These are phyloP conservation scores for Bucorvus abyssinicus DNA, from an alignment of 2,797 vertebrate species.

Conservation along the genomic window DNA sequence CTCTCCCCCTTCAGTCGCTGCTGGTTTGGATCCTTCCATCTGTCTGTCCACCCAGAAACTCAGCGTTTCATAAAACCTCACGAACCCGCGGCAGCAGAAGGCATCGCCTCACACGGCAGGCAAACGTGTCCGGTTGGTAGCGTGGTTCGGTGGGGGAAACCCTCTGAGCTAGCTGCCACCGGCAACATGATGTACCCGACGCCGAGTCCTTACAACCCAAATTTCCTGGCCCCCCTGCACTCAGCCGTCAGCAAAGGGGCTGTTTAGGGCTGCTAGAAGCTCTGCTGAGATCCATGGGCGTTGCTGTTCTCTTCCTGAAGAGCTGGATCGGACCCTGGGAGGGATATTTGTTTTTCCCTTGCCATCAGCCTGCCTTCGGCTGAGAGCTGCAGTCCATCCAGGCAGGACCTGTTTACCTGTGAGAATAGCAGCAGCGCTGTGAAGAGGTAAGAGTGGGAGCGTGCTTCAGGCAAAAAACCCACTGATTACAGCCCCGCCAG, in stretches of 20 bases:
- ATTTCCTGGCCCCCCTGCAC: background rate
- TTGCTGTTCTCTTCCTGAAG: background rate
- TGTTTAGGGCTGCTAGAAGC: background rate
- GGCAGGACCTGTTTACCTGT: conserved; percentile 28
- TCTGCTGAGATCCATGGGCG: background rate
- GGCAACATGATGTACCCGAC: rapidly evolving
- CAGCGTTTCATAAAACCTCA: background rate
- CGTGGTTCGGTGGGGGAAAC: rapidly evolving
- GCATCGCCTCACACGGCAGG: background rate
- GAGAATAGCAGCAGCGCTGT: background rate
- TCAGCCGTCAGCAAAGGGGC: background rate
- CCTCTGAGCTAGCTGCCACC: background rate
- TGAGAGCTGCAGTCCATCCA: background rate
- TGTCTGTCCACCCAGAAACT: background rate
- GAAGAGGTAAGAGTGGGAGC: conserved; percentile 46
- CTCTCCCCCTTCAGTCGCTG: background rate
- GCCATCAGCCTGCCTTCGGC: conserved; percentile 6
- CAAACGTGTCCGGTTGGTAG: rapidly evolving
- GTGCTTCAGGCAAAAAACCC: conserved; percentile 23
- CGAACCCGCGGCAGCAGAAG: background rate
- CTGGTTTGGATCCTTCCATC: background rate
- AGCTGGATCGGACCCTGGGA: background rate
- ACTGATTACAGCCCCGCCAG: conserved; percentile 10
- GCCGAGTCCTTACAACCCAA: background rate
- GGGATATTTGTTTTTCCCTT: conserved; percentile 39